Conservation (phyloP, 2,888 invertebrate genomes). For the Gastracanthus pulcherrimus region DNA sequence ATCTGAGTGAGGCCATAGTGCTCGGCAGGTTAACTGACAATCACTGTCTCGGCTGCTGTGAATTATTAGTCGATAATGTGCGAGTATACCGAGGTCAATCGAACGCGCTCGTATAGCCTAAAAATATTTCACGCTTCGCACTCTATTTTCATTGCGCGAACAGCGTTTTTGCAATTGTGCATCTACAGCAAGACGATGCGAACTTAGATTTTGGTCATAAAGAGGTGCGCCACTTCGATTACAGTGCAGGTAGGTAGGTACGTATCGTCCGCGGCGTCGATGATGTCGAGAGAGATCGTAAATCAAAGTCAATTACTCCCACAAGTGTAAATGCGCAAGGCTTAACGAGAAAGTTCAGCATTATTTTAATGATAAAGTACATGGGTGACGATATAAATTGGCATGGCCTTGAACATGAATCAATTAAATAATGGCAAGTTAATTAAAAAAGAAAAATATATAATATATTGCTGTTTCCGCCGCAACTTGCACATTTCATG, state of each 20-base stretch:
- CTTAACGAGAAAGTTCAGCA: constrained; percentile 41
- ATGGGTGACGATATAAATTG: constrained; percentile 13
- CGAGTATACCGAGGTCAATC: constrained; percentile 19
- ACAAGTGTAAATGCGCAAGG: constrained; percentile 23
- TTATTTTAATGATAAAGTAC: constrained; percentile 14
- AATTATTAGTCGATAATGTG: constrained; percentile 75
- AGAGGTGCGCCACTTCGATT: constrained; percentile 19
- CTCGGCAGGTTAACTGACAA: constrained; percentile 74
- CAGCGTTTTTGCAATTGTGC: not conserved
- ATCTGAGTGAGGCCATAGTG: constrained; percentile 44
- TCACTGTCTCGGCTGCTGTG: constrained; percentile 74
- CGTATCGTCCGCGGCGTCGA: not conserved
- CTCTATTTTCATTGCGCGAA: too few species aligned
- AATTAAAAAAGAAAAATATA: not conserved
- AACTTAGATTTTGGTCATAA: constrained; percentile 24
- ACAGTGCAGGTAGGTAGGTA: not conserved
- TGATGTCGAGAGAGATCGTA: constrained; percentile 23
- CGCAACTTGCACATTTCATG: too few species aligned
- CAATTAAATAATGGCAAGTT: not conserved
- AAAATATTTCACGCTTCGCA: constrained; percentile 8
- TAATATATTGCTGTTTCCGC: too few species aligned
- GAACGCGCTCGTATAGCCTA: not conserved
- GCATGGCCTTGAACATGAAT: not conserved
- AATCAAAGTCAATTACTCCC: constrained; percentile 51
- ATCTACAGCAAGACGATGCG: not conserved